These are phyloP conservation scores for Mus spretus DNA, from an alignment of 2,797 vertebrate species.

Conservation along the genomic window DNA sequence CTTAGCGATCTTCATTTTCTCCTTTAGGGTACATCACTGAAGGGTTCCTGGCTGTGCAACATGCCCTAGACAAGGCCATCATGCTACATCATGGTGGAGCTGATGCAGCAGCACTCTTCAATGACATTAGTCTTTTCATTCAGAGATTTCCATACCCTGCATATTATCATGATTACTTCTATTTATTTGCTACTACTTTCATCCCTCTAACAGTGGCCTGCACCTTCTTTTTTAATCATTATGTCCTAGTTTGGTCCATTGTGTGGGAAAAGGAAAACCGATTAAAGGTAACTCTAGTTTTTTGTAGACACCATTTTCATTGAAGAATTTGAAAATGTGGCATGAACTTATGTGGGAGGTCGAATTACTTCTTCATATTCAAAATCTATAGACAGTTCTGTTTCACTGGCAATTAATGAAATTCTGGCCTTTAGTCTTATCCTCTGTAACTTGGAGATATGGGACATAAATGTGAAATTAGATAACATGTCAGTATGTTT, in stretches of 20 bases:
- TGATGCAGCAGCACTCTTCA: conserved; percentile 85
- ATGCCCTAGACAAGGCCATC: conserved; percentile 94
- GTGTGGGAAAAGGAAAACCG: conserved; percentile 97
- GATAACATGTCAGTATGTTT: neutral
- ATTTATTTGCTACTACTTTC: conserved; percentile 94
- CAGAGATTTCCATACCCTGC: conserved; percentile 94
- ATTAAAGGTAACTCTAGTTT: conserved; percentile 92
- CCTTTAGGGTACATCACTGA: conserved; percentile 94
- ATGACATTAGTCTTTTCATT: conserved; percentile 88
- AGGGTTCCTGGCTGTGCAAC: conserved; percentile 95
- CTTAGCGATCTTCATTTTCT: conserved; percentile 15
- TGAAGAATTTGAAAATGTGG: neutral
- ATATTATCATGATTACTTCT: conserved; percentile 93
- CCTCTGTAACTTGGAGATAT: neutral
- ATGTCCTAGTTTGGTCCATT: conserved; percentile 94
- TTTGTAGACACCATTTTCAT: conserved; percentile 16
- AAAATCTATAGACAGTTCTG: neutral
- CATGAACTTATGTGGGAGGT: neutral
- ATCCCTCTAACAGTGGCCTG: conserved; percentile 95
- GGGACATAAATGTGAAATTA: neutral
- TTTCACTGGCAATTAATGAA: neutral
- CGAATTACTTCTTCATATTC: neutral
- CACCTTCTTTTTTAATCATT: conserved; percentile 96
- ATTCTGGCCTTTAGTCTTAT: neutral
- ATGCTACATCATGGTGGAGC: conserved; percentile 89